Evolutionary conservation across 2,113 vertebrate species (phyloP).

Genomic region (Mohoua ochrocephala): DNA sequence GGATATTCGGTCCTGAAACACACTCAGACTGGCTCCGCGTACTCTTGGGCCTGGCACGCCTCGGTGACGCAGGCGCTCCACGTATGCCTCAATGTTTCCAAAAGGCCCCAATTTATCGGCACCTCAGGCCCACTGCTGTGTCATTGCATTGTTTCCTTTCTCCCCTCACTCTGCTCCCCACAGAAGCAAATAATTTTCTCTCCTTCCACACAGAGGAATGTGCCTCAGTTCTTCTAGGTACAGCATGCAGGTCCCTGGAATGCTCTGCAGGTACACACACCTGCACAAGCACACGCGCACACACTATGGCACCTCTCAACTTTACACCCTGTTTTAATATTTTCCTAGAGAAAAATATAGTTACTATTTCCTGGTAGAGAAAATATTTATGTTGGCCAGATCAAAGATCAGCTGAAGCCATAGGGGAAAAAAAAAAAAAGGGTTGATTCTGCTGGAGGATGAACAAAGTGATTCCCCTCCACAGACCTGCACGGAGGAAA

Average conservation of each 20-base stretch:
- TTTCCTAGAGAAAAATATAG: background rate
- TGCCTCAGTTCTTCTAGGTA: background rate
- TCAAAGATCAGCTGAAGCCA: background rate
- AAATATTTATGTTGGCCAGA: background rate
- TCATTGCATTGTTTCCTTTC: background rate
- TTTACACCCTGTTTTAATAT: background rate
- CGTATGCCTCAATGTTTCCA: background rate
- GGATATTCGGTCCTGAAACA: background rate
- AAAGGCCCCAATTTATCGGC: background rate
- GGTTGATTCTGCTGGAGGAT: background rate
- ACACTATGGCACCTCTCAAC: background rate
- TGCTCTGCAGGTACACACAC: rapidly evolving
- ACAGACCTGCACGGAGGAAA: background rate
- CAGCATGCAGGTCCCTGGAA: too few relatives aligned
- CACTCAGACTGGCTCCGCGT: background rate
- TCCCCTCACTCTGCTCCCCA: background rate
- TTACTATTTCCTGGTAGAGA: background rate
- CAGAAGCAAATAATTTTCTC: background rate
- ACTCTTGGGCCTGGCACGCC: background rate
- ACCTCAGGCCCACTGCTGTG: background rate
- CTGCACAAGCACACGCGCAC: rapidly evolving
- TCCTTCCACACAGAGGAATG: background rate
- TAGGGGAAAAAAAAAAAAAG: background rate
- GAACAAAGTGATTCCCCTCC: background rate
- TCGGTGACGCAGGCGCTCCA: background rate